Percentiles rank a stretch among this genome's conserved stretches.
Conservation (phyloP, 2,113 vertebrate genomes). For the Mormyrus lacerda region DNA sequence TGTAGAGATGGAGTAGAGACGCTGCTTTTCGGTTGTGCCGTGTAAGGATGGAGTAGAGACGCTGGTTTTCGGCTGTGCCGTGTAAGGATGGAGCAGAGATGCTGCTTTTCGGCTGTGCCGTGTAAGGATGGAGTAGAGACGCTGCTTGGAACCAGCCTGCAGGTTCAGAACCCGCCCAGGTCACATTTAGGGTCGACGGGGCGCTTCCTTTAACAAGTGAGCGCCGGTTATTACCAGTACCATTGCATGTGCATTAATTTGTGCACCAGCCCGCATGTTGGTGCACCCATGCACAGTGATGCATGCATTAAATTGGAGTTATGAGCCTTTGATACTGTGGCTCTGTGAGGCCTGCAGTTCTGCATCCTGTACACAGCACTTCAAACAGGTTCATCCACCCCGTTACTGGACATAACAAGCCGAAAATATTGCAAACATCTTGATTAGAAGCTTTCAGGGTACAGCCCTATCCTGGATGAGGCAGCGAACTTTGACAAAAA, state of each 20-base stretch:
- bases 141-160: not conserved
- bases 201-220: not conserved
- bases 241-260: not conserved
- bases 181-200: not conserved
- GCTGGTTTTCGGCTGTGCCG: too few species aligned
- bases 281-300: not conserved
- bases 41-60: too few species aligned
- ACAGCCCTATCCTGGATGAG: not conserved
- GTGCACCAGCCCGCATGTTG: not conserved
- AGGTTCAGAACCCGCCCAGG: not conserved
- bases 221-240: not conserved
- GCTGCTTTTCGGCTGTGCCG: not conserved
- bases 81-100: too few species aligned
- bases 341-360: not conserved
- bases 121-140: too few species aligned
- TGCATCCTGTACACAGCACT: not conserved
- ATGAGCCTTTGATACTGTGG: not conserved
- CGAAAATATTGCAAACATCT: not conserved
- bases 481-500: not conserved
- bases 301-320: not conserved
- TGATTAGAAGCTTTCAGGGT: not conserved
- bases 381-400: not conserved
- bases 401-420: not conserved
- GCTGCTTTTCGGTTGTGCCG: too few species aligned
- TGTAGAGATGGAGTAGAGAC: too few species aligned